These are phyloP conservation scores for Tetragonisca angustula DNA, from an alignment of 2,888 invertebrate genomes.

Conservation along the genomic window DNA sequence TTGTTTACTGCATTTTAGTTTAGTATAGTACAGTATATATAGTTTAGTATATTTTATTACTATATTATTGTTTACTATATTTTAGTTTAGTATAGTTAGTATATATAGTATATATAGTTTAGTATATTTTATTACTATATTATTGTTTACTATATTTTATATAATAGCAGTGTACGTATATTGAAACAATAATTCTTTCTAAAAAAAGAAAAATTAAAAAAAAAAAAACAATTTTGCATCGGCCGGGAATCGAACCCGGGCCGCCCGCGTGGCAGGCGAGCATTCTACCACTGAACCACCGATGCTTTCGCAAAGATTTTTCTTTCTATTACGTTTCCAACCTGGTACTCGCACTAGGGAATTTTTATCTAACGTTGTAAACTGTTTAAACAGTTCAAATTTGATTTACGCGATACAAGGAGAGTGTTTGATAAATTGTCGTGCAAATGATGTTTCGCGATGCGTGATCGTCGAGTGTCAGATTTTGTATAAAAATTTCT, in stretches of 20 bases:
- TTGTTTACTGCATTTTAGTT: no score
- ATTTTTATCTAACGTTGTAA: neutral
- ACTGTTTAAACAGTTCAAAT: neutral
- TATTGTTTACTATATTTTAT: neutral
- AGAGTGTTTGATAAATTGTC: neutral
- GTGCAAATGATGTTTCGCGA: no score
- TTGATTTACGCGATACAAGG: neutral
- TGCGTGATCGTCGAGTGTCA: neutral
- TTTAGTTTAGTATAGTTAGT: no score
- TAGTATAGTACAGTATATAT: no score
- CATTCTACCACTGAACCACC: slow-evolving; percentile 84
- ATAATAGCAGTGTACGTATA: neutral
- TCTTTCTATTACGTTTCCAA: neutral
- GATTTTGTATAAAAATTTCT: neutral
- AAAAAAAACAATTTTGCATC: slow-evolving; percentile 65
- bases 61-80: neutral
- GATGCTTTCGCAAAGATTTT: slow-evolving; percentile 70
- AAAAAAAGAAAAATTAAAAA: neutral
- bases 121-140: no score
- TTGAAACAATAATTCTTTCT: neutral
- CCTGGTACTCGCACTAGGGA: no score
- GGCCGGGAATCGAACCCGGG: slow-evolving; percentile 81
- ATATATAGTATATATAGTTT: no score
- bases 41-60: no score
- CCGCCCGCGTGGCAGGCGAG: slow-evolving; percentile 83